phyloP scores from a whole-genome alignment of 92 coral and sea anemone species.

The Epizoanthus rinbou region DNA sequence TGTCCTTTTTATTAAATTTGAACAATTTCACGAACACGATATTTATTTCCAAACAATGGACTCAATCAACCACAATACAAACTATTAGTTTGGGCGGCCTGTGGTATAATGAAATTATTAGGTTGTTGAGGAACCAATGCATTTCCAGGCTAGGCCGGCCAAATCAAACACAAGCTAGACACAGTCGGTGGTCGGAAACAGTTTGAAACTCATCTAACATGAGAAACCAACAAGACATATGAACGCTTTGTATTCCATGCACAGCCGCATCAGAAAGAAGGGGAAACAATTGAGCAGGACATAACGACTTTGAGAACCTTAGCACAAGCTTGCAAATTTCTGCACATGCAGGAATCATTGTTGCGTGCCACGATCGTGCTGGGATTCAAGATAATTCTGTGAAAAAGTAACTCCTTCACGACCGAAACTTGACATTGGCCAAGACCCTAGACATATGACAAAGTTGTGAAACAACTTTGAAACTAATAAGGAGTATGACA shows the following conservation, averaged over 20 bases:
- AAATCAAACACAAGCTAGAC: slow-evolving; percentile 29
- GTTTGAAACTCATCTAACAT: slow-evolving; percentile 29
- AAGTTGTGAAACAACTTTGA: too few relatives aligned
- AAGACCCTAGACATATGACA: too few relatives aligned
- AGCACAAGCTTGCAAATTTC: slow-evolving; percentile 39
- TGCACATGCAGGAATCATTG: slow-evolving; percentile 15
- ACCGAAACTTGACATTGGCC: too few relatives aligned
- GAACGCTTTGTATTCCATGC: slow-evolving; percentile 24
- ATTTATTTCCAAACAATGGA: too few relatives aligned
- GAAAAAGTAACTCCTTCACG: not conserved
- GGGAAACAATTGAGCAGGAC: slow-evolving; percentile 40
- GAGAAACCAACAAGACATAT: slow-evolving; percentile 49
- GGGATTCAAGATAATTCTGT: too few relatives aligned
- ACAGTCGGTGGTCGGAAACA: slow-evolving; percentile 12
- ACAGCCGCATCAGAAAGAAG: slow-evolving; percentile 18
- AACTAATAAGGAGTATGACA: too few relatives aligned
- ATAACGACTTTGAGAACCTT: slow-evolving; percentile 38
- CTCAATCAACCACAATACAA: too few relatives aligned
- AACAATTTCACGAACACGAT: too few relatives aligned
- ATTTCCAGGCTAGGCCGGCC: slow-evolving; percentile 2
- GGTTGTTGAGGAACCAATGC: slow-evolving; percentile 15
- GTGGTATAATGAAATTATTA: too few relatives aligned
- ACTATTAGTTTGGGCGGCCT: too few relatives aligned
- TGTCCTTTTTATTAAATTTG: too few relatives aligned
- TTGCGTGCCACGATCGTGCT: too few relatives aligned